Evolutionary conservation across 2,888 invertebrate species (phyloP).

Genomic region (Boloria euphrosyne): DNA sequence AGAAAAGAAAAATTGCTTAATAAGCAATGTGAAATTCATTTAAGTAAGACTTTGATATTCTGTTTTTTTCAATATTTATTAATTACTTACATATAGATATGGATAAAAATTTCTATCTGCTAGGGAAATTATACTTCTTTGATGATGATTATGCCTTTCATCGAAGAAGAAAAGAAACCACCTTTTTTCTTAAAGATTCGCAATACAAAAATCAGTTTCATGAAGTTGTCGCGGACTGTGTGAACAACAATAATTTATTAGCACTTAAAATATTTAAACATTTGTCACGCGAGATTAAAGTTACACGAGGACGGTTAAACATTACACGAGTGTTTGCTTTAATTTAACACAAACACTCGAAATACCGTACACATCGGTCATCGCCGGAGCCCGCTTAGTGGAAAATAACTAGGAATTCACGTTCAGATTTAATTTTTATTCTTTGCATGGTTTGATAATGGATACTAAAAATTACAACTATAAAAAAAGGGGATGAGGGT

Average conservation of each 20-base stretch:
- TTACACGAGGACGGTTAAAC: constrained; percentile 21
- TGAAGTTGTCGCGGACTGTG: not conserved
- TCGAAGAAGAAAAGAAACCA: too few species aligned
- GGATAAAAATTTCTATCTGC: too few species aligned
- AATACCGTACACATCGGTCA: constrained; percentile 14
- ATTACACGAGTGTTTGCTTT: constrained; percentile 27
- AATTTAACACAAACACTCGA: constrained; percentile 30
- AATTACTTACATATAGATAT: too few species aligned
- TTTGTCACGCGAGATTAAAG: constrained; percentile 23
- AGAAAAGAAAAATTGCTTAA: too few species aligned
- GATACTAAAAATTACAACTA: not conserved
- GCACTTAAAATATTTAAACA: constrained; percentile 20
- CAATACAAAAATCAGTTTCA: too few species aligned
- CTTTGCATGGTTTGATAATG: constrained; percentile 3
- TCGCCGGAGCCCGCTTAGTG: constrained; percentile 13
- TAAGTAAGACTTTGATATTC: too few species aligned
- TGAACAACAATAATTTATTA: not conserved
- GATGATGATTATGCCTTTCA: too few species aligned
- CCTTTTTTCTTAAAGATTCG: too few species aligned
- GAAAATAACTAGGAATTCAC: constrained; percentile 26
- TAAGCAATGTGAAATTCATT: too few species aligned
- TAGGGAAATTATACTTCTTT: too few species aligned
- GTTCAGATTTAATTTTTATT: constrained; percentile 1
- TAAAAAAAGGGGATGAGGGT: too few species aligned
- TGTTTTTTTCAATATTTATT: too few species aligned